Conservation (phyloP, 2,797 vertebrate species). For the Diglossa cyanea region DNA sequence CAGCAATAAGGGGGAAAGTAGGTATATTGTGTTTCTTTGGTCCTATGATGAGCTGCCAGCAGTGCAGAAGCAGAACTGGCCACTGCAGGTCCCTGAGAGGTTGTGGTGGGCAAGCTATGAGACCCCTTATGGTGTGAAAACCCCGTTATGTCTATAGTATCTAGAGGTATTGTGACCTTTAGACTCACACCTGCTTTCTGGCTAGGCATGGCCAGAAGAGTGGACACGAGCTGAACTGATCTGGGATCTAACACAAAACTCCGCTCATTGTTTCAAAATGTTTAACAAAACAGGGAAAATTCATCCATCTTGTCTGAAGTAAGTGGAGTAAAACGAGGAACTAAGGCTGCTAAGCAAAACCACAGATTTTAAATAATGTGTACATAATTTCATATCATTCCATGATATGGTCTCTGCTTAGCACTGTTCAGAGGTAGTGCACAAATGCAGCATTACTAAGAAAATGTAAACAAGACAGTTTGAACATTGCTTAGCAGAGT, state of each 20-base stretch:
- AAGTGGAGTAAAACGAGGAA: background rate
- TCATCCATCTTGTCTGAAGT: background rate
- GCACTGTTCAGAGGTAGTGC: conserved; percentile 54
- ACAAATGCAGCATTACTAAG: conserved; percentile 18
- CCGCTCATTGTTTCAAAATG: background rate
- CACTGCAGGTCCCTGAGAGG: conserved; percentile 38
- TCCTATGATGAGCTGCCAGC: conserved; percentile 20
- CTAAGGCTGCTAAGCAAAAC: background rate
- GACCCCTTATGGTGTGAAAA: background rate
- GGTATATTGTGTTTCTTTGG: conserved; percentile 25
- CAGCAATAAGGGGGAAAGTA: background rate
- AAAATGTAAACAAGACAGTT: conserved; percentile 48
- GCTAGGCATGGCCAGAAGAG: background rate
- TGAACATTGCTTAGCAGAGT: conserved; percentile 32
- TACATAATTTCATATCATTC: background rate
- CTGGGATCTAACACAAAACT: background rate
- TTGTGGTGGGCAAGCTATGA: background rate
- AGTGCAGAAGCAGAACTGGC: background rate
- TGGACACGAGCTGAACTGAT: background rate
- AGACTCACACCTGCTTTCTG: background rate
- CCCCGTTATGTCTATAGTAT: background rate
- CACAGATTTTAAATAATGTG: background rate
- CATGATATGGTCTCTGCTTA: background rate
- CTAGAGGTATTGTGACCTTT: background rate
- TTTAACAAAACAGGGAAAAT: background rate